Conservation (phyloP, 1,140 invertebrate genomes). For the Meloidogyne exigua region DNA sequence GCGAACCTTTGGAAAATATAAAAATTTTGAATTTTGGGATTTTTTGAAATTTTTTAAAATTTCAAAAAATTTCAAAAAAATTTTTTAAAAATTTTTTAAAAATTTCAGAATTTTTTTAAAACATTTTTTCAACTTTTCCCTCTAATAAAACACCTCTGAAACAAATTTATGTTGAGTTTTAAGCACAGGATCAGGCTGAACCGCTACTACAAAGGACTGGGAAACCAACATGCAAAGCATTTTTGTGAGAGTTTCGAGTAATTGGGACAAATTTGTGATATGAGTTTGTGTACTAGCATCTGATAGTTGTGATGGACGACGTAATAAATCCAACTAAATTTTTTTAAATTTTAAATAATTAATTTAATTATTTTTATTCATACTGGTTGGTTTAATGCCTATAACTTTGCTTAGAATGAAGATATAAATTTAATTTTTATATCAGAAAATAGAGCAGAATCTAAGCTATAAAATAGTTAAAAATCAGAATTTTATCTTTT, state of each 20-base stretch:
- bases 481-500: background rate
- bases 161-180: conserved; percentile 62
- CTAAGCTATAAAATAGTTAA: background rate
- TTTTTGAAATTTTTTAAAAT: background rate
- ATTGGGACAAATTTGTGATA: conserved; percentile 51
- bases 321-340: conserved; percentile 49
- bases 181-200: conserved; percentile 62
- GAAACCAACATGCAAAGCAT: conserved; percentile 61
- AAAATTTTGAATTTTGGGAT: background rate
- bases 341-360: background rate
- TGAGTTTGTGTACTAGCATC: conserved; percentile 52
- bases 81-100: background rate
- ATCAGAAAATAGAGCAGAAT: background rate
- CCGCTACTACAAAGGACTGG: conserved; percentile 59
- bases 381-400: background rate
- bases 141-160: background rate
- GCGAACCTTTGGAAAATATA: conserved; percentile 41
- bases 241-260: conserved; percentile 61
- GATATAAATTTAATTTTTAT: background rate
- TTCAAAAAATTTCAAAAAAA: background rate
- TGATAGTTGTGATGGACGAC: conserved; percentile 49
- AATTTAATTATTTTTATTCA: background rate
- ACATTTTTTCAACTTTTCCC: conserved; percentile 30
- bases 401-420: background rate
- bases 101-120: conserved; percentile 1